Evolutionary conservation across 1,140 invertebrate species (phyloP).

Genomic region (Scaptomyza pallida): DNA sequence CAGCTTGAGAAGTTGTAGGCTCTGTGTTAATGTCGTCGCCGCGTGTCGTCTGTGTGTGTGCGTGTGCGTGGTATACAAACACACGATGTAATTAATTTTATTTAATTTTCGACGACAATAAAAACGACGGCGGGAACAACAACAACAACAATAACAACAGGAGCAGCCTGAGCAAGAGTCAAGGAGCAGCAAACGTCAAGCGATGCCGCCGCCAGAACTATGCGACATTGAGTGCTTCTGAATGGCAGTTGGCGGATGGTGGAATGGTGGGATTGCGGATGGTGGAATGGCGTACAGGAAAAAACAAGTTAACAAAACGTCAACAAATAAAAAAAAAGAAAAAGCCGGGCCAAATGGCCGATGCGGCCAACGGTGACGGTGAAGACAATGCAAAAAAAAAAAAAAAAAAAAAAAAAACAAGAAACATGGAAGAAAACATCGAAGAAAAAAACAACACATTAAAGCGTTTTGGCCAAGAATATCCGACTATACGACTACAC

Average conservation of each 20-base stretch:
- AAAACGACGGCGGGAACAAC: conserved; percentile 11
- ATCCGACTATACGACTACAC: too few species aligned
- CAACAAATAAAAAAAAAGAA: conserved; percentile 59
- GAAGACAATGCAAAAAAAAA: conserved; percentile 51
- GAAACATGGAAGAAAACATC: too few species aligned
- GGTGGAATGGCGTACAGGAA: conserved; percentile 55
- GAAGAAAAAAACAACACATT: too few species aligned
- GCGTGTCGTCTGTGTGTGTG: conserved; percentile 6
- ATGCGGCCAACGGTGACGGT: conserved; percentile 43
- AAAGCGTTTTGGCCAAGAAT: too few species aligned
- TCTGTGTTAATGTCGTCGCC: conserved; percentile 25
- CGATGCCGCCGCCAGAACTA: conserved; percentile 18
- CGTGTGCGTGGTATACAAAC: conserved; percentile 48
- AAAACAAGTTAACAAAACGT: conserved; percentile 80
- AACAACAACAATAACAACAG: conserved; percentile 64
- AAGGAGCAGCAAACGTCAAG: conserved; percentile 26
- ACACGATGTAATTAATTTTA: conserved; percentile 79
- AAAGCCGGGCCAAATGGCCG: conserved; percentile 59
- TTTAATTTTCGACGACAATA: conserved; percentile 82
- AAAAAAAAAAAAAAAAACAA: background rate
- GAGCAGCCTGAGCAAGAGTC: conserved; percentile 62
- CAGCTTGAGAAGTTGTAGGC: background rate
- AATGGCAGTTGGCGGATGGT: conserved; percentile 1
- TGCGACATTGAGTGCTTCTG: conserved; percentile 25
- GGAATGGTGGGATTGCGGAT: background rate